Evolutionary conservation across 2,797 vertebrate genomes (phyloP).

Genomic region (Liparis tanakae): DNA sequence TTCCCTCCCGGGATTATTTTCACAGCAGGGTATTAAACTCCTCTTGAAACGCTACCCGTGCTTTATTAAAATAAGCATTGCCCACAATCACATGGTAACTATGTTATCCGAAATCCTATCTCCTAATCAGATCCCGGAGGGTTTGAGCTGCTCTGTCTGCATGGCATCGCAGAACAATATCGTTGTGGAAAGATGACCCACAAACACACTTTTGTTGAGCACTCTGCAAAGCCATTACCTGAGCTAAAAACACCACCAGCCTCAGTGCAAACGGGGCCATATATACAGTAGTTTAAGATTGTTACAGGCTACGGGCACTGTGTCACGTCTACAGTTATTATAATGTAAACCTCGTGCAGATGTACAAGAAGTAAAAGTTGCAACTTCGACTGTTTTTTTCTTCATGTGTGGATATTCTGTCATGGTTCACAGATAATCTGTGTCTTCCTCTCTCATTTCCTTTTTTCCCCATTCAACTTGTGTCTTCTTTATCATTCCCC

Average conservation of each 20-base stretch:
- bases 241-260: constrained; percentile 60
- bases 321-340: constrained; percentile 8
- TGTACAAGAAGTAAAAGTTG: not conserved
- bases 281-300: constrained; percentile 17
- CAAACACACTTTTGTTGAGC: constrained; percentile 71
- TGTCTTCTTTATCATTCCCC: constrained; percentile 1
- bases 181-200: constrained; percentile 65
- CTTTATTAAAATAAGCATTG: constrained; percentile 61
- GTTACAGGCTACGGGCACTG: constrained; percentile 22
- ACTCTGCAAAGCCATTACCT: constrained; percentile 54
- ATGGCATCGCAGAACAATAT: constrained; percentile 36
- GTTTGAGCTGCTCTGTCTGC: constrained; percentile 8
- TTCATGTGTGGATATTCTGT: not conserved
- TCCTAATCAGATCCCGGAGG: constrained; percentile 56
- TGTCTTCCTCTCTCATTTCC: not conserved
- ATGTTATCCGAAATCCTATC: constrained; percentile 54
- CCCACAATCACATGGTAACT: constrained; percentile 39
- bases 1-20: constrained; percentile 48
- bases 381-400: not conserved
- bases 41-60: constrained; percentile 36
- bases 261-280: constrained; percentile 61
- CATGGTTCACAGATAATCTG: not conserved
- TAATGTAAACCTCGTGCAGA: not conserved
- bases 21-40: constrained; percentile 9
- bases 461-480: not conserved